phyloP scores from a whole-genome alignment of 1,140 invertebrate genomes.

The Drosophila malerkotliana region DNA sequence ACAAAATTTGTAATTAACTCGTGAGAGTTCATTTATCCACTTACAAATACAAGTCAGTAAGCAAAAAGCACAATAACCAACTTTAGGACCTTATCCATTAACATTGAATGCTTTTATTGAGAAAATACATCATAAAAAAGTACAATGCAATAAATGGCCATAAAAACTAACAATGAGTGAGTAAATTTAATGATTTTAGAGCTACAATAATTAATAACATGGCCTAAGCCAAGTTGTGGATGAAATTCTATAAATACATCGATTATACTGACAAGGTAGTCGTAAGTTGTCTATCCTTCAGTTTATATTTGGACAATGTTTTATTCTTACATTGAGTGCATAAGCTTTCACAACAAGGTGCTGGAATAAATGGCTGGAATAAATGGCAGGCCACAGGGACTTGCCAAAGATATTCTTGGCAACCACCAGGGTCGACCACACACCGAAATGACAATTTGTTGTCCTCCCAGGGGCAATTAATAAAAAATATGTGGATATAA shows the following conservation, averaged over 20 bases:
- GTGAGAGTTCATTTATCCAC: background rate
- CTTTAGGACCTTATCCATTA: background rate
- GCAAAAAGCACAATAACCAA: background rate
- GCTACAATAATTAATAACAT: background rate
- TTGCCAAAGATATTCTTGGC: slow-evolving; percentile 16
- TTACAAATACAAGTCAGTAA: background rate
- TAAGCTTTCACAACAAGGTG: background rate
- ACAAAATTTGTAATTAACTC: background rate
- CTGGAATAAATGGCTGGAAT: slow-evolving; percentile 23
- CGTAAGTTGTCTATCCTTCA: background rate
- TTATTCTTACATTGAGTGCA: background rate
- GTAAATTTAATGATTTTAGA: too few relatives aligned
- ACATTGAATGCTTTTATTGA: background rate
- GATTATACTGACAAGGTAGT: too few relatives aligned
- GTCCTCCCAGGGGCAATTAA: slow-evolving; percentile 17
- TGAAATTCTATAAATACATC: too few relatives aligned
- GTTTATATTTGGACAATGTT: slow-evolving; percentile 17
- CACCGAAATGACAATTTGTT: slow-evolving; percentile 12
- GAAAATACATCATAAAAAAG: too few relatives aligned
- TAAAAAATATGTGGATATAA: slow-evolving; percentile 21
- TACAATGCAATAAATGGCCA: too few relatives aligned
- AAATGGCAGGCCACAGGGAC: slow-evolving; percentile 20
- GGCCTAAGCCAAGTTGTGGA: too few relatives aligned
- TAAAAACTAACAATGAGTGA: too few relatives aligned
- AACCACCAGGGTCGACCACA: slow-evolving; percentile 27